Base-by-base conservation (phyloP, 2,888 invertebrate genomes). In the Drosophila peninsularis region DNA sequence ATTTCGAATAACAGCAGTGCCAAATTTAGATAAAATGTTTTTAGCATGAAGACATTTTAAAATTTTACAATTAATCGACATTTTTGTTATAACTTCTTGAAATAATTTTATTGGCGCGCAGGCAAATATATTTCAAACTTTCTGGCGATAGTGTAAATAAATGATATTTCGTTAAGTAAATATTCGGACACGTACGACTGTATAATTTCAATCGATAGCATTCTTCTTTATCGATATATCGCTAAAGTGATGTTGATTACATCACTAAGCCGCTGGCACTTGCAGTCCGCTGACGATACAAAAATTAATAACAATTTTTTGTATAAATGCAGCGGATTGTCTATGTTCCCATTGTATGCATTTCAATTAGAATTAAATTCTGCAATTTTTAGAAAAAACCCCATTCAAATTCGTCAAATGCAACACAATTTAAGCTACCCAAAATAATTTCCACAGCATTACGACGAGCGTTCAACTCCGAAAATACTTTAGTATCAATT, bases 401-500 rank as follows among this genome's bases (percentile, higher is more conserved):
- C 71, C 74, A 68, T 54, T 57, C 57, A 73, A 88, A 77, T 85
- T 72, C 53, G 34, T 75, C 50, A 64, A 71, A 62, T 67, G 52
- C 21, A 82, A 85, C 75, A 10, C 69, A 64, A 47, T 34, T 62
- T 77, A 63, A 78, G 49, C 67, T 61, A 75, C 85, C 82, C 64
- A 75, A 88, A 89, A 82, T 87, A 88, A 82, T 89, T 89, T 82
- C 80, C 66, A 61, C 45, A 57, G 55, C 69, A 65, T 72, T 82
- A 21, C 62, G 71, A 78, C 72, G 70, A 75, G 78, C 70, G 66
- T 70, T 62, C 78, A 45, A 90, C 87, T 90, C 86, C 89, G 90
- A 90, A 90, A 90, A 74, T 66, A 54, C 67, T 83, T 83, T 80
- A 77, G 80, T 78, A 78, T 78, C 79, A 88, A 86, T 71, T 86